Evolutionary conservation across 2,113 vertebrate species (phyloP), one percentile per base, ranked within the genome.

Genomic region (Phoxinus phoxinus): DNA sequence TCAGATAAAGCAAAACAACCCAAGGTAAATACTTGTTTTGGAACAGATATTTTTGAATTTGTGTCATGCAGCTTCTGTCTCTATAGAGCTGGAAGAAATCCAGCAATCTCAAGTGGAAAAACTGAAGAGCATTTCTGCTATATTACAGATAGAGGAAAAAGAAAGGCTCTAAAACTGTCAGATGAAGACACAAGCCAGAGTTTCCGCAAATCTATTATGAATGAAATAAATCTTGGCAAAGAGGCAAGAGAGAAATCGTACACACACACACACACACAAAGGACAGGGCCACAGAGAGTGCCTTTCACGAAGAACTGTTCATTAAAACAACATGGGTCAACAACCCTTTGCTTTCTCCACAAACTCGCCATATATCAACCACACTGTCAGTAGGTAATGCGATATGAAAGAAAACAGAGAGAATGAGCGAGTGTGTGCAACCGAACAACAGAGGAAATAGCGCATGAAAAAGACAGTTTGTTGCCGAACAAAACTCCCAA

Each of bases 131-230:
- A 41, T 71, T 71, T 71, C 53, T 84, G 78, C 53, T 71, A 67
- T 80, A 87, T 89, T 87, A 81, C 71, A 87, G 87, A 84, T 15
- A 79, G 73, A 79, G 51, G 83, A 13, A 79, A 30, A 89, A 86
- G 72, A 89, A 90, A 87, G 89, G 67, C 90, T 76, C 87, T 91
- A 90, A 91, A 92, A 90, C 90, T 93, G 92, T 93, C 92, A 92
- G 87, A 56, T 46, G 65, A 88, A 91, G 93, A 94, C 90, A 90
- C 91, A 92, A 94, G 93, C 87, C 92, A 94, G 93, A 93, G 85
- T 93, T 89, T 92, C 91, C 91, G 90, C 93, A 93, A 91, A 95
- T 93, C 91, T 89, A 92, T 95, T 94, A 94, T 93, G 93, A 95
- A 95, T 93, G 91, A 94, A 95, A 93, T 91, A 88, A 92, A 91